Conservation (phyloP, 2,113 vertebrate species). For the Ophiodon elongatus region DNA sequence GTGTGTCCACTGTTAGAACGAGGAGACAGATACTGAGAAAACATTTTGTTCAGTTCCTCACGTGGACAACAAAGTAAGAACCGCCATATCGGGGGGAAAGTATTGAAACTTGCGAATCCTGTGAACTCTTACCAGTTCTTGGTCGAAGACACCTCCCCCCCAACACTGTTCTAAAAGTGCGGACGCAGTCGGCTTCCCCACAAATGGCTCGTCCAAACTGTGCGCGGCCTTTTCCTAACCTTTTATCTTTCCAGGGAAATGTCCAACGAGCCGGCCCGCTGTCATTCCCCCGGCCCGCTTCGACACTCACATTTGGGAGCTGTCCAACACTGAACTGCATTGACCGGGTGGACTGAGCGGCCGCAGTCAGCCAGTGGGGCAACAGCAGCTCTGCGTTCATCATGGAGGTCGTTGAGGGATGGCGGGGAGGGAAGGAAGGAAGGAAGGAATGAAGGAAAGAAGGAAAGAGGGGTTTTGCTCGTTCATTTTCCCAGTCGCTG, state of each 20-base stretch:
- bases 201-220: neutral
- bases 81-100: neutral
- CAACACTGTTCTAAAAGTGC: conserved; percentile 5
- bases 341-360: conserved; percentile 13
- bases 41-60: neutral
- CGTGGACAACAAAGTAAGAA: neutral
- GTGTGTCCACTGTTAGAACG: neutral
- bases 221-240: conserved; percentile 9
- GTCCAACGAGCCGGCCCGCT: neutral
- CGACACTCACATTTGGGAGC: conserved; percentile 20
- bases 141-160: neutral
- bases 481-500: conserved; percentile 24
- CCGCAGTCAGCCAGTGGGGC: conserved; percentile 2
- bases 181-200: neutral
- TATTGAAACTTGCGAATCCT: neutral
- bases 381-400: conserved; percentile 26
- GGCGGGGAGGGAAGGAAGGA: neutral
- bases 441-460: neutral
- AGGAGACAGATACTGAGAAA: neutral
- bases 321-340: conserved; percentile 25
- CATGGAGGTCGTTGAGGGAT: neutral
- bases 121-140: neutral
- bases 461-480: neutral
- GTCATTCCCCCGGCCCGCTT: conserved; percentile 15
- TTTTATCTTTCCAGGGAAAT: conserved; percentile 25